Evolutionary conservation across 2,797 vertebrate genomes (phyloP), one percentile per base, ranked within the genome.

Genomic region (Channallabes apus): DNA sequence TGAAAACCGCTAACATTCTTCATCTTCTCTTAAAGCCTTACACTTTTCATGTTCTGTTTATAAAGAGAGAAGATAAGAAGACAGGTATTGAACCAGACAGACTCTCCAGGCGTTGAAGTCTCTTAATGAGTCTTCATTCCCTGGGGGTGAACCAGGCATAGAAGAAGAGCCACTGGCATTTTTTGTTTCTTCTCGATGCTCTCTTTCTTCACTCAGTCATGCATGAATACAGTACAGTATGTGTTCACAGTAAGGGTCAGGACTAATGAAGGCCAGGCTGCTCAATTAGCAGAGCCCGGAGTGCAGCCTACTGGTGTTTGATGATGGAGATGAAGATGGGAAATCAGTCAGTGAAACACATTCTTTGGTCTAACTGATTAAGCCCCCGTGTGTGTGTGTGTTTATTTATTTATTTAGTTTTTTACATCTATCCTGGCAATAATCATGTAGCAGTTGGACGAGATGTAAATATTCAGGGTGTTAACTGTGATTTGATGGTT

Each of bases 41-140:
- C 2, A n/a, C 56, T 38, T 82, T 78, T 46, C 32, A 14, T n/a
- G 51, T n/a, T 73, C 62, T 46, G 29, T 65, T 61, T 82, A 17
- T 84, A 61, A 90, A 89, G 81, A 83, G 72, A 87, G 80, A 85
- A 58, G 83, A 82, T 59, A 58, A 64, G 64, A 59, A 80, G 78
- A 56, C 59, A 75, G 76, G 59, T 73, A 81, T 61, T 68, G 64
- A 86, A 80, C 54, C 64, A 73, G 80, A 54, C 73, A 78, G 80
- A n/a, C 58, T 41, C 12, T 29, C 3, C 29, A 46, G 32, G 32
- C 73, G 85, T 85, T 90, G 83, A 88, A 85, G 86, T 88, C 46
- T 41, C 11, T n/a, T 80, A 80, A 84, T 86, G 83, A 88, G 67
- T 58, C 29, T 62, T 72, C 82, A 72, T 75, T 72, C 59, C 65